Conservation (phyloP, 2,113 vertebrate species). For the Vidua chalybeata region DNA sequence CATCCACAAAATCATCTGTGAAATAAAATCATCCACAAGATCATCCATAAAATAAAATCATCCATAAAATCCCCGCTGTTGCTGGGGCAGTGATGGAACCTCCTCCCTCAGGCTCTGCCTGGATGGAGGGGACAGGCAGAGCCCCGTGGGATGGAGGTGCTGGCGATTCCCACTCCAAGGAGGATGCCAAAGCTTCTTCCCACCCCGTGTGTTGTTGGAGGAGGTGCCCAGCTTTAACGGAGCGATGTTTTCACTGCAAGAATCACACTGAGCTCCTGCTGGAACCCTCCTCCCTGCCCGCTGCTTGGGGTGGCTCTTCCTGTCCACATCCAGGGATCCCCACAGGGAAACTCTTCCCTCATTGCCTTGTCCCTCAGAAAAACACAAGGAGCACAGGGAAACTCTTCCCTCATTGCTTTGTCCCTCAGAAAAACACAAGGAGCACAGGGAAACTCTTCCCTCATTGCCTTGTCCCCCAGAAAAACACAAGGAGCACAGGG, state of each 20-base stretch:
- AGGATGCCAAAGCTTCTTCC: neutral
- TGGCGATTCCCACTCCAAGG: accelerated
- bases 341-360: neutral
- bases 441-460: neutral
- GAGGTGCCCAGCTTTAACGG: neutral
- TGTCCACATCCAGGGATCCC: neutral
- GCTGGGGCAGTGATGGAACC: accelerated
- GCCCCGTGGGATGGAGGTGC: accelerated
- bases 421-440: too few species aligned
- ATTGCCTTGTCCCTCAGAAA: neutral
- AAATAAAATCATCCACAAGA: neutral
- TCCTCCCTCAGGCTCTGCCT: neutral
- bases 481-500: too few species aligned
- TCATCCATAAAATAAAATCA: too few species aligned
- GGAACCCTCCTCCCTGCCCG: neutral
- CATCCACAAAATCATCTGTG: too few species aligned
- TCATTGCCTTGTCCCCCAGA: neutral
- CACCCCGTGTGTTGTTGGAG: neutral
- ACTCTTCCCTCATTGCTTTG: neutral
- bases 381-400: neutral
- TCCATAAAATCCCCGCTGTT: accelerated
- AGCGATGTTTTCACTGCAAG: neutral
- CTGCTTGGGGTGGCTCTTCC: neutral
- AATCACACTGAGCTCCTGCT: neutral
- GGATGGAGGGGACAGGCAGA: neutral